Conservation (phyloP, 2,113 vertebrate genomes). For the Misgurnus mizolepis region DNA sequence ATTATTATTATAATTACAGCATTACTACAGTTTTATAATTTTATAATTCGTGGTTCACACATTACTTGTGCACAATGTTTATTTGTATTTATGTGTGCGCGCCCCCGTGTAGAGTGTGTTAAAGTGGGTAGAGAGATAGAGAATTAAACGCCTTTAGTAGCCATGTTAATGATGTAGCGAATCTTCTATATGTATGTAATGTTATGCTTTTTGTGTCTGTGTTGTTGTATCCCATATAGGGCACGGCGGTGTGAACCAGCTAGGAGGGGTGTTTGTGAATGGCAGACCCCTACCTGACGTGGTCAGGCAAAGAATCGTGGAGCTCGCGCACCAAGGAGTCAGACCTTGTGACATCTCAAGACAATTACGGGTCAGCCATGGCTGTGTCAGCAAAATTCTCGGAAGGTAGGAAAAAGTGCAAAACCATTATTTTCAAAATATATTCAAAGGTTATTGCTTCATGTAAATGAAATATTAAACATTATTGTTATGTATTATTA, state of each 20-base stretch:
- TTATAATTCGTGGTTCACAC: slow-evolving; percentile 8
- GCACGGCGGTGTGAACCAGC: slow-evolving; percentile 99
- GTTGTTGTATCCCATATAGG: slow-evolving; percentile 86
- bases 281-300: slow-evolving; percentile 99
- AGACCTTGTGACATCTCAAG: slow-evolving; percentile 98
- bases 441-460: not conserved
- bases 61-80: not conserved
- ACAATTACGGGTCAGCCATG: slow-evolving; percentile 98
- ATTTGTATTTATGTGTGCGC: not conserved
- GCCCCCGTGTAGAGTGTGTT: not conserved
- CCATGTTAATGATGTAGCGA: slow-evolving; percentile 9
- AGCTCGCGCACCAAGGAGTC: slow-evolving; percentile 98
- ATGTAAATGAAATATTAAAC: slow-evolving; percentile 24
- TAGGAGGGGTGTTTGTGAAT: slow-evolving; percentile 99
- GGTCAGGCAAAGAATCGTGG: slow-evolving; percentile 98
- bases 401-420: slow-evolving; percentile 88
- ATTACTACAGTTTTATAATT: not conserved
- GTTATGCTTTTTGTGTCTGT: slow-evolving; percentile 72
- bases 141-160: not conserved
- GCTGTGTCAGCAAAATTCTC: slow-evolving; percentile 99
- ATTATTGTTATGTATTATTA: not conserved
- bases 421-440: slow-evolving; percentile 64
- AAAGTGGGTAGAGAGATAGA: not conserved
- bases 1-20: too few relatives aligned
- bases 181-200: slow-evolving; percentile 78